phyloP scores from a whole-genome alignment of 2,797 vertebrate species.

The Decapterus maruadsi region DNA sequence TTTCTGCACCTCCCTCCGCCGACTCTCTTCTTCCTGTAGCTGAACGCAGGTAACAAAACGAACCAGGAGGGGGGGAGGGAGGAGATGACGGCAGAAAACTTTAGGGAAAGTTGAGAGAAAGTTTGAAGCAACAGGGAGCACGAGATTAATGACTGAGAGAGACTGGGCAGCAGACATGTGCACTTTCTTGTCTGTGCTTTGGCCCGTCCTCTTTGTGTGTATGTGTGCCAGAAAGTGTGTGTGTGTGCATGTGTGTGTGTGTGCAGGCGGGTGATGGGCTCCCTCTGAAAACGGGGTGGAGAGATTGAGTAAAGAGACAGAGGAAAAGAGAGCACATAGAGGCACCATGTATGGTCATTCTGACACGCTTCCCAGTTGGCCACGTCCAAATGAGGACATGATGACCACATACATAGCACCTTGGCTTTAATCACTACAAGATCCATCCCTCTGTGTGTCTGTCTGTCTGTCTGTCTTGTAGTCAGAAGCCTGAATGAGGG shows the following conservation, averaged over 20 bases:
- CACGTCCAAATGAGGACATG: slow-evolving; percentile 67
- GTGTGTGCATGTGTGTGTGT: slow-evolving; percentile 19
- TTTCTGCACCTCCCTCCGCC: slow-evolving; percentile 57
- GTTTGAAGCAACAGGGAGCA: slow-evolving; percentile 19
- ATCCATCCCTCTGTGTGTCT: slow-evolving; percentile 14
- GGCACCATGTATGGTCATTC: slow-evolving; percentile 75
- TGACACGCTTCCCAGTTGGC: slow-evolving; percentile 60
- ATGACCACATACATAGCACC: slow-evolving; percentile 55
- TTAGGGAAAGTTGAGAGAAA: slow-evolving; percentile 29
- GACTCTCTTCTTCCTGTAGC: slow-evolving; percentile 52
- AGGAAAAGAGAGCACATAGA: slow-evolving; percentile 44
- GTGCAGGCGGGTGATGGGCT: slow-evolving; percentile 4
- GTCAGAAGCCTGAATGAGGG: slow-evolving; percentile 12
- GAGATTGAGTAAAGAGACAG: slow-evolving; percentile 42
- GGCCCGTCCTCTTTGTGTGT: slow-evolving; percentile 68
- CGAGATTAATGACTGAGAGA: slow-evolving; percentile 2
- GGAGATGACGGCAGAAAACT: neutral
- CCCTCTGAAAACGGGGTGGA: slow-evolving; percentile 53
- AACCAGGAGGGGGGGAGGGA: slow-evolving; percentile 6
- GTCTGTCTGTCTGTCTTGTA: slow-evolving; percentile 4
- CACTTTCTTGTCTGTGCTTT: slow-evolving; percentile 55
- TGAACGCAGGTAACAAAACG: slow-evolving; percentile 60
- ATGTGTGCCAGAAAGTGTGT: slow-evolving; percentile 17
- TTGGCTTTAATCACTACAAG: slow-evolving; percentile 5
- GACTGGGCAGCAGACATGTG: slow-evolving; percentile 34